Evolutionary conservation across 2,113 vertebrate genomes (phyloP), one percentile per base, ranked within the genome.

Genomic region (Motacilla tschutschensis): DNA sequence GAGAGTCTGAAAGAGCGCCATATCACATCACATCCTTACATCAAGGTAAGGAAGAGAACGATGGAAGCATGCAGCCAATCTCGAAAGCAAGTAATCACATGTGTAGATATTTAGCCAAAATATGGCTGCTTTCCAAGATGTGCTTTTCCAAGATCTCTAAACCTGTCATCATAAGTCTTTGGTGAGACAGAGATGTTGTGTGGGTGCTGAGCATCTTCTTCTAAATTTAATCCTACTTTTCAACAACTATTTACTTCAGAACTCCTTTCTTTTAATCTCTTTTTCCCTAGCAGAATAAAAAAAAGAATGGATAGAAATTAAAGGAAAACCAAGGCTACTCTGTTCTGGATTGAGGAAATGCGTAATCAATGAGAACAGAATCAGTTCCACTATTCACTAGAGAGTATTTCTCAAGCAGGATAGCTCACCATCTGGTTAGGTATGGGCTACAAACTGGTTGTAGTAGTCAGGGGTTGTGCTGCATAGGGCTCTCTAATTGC

Each of bases 211-310:
- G 63, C 40, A 66, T 67, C 58, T 69, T 88, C 51, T 18, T 88
- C 75, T 90, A 82, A 69, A 90, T 87, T 84, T 87, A 86, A 60
- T 72, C 29, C 46, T 48, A 48, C 33, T 79, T 84, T 46, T 85
- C 59, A 69, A 14, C 19, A 73, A 46, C 50, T 65, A 33, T 60
- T 80, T 79, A 53, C 38, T 69, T 59, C 48, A 75, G 33, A 84
- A 75, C 33, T 35, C 25, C 63, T 79, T 84, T 12, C 6, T 57
- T 87, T 74, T 57, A 38, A 29, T 36, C 10, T 66, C 48, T 29
- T 63, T n/a, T 28, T 7, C 26, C 35, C 18, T 40, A 59, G 20
- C 2, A 69, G 14, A 80, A 47, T 6, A 20, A 17, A 38, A n/a
- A 12, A 47, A 41, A 6, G 10, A 43, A 7, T 5, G 17, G 12